A percentile compares a stretch with the other conserved stretches of the same genome.
Evolutionary conservation across 1,140 invertebrate species (phyloP).

Genomic region (Trichonephila inaurata): DNA sequence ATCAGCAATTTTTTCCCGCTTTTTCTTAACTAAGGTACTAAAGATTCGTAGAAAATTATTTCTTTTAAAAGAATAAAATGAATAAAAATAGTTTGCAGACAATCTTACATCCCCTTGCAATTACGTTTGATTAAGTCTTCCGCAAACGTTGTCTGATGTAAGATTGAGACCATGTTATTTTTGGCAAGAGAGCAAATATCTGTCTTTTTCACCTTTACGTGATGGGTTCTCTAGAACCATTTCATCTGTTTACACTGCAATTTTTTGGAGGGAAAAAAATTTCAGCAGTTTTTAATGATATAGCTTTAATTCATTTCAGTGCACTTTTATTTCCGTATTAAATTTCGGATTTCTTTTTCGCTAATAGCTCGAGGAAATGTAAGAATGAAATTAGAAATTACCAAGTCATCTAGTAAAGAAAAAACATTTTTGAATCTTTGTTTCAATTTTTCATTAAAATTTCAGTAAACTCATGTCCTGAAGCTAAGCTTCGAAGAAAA

Average conservation of each 20-base stretch:
- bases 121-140: conserved; percentile 44
- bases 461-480: too few relatives aligned
- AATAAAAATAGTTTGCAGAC: background rate
- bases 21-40: background rate
- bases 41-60: background rate
- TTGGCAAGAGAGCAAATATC: conserved; percentile 19
- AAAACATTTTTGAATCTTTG: too few relatives aligned
- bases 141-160: background rate
- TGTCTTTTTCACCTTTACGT: conserved; percentile 2
- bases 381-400: too few relatives aligned
- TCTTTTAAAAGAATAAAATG: background rate
- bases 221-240: background rate
- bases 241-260: background rate
- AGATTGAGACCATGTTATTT: background rate
- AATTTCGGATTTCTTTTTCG: too few relatives aligned
- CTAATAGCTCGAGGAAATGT: too few relatives aligned
- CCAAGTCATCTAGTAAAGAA: too few relatives aligned
- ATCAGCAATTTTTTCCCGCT: background rate
- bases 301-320: background rate
- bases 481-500: too few relatives aligned
- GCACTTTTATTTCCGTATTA: background rate
- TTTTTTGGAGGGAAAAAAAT: background rate
- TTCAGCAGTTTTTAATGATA: background rate
- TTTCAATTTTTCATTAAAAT: too few relatives aligned
- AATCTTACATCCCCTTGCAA: conserved; percentile 8